These are phyloP conservation scores for Megaleporinus macrocephalus DNA, from an alignment of 2,113 vertebrate species.

Conservation along the genomic window DNA sequence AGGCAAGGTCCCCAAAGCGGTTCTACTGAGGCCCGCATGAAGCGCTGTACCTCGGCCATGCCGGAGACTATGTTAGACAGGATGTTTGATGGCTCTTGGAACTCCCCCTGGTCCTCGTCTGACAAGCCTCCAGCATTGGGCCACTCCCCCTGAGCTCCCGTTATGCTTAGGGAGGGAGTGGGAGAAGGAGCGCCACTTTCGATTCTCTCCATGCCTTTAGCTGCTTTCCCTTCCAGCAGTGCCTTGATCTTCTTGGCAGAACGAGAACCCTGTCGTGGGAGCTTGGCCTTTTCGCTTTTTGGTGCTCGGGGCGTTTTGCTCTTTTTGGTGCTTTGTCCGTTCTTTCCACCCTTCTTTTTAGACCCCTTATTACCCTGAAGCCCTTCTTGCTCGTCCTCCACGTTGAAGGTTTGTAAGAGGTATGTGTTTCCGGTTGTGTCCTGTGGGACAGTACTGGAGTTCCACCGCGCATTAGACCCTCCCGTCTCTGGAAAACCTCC, in stretches of 20 bases:
- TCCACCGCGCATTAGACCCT: constrained; percentile 84
- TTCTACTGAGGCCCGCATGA: constrained; percentile 99
- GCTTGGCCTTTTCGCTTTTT: constrained; percentile 91
- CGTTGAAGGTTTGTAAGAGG: constrained; percentile 94
- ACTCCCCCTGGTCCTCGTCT: constrained; percentile 95
- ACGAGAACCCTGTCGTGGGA: constrained; percentile 88
- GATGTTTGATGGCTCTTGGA: constrained; percentile 98
- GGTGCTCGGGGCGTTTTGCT: constrained; percentile 85
- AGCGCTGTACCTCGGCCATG: constrained; percentile 98
- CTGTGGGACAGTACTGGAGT: constrained; percentile 82
- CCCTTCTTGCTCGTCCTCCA: constrained; percentile 80
- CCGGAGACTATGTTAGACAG: constrained; percentile 98
- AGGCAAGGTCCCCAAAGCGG: constrained; percentile 94
- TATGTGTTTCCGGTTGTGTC: constrained; percentile 84
- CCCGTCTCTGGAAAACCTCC: constrained; percentile 80
- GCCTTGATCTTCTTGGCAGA: constrained; percentile 93
- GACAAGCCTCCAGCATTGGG: constrained; percentile 81
- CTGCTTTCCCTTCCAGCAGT: constrained; percentile 79
- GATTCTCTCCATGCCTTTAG: constrained; percentile 79
- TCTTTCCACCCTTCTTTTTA: constrained; percentile 88
- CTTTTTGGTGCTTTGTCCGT: constrained; percentile 93
- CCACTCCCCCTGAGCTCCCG: constrained; percentile 80
- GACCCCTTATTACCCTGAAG: constrained; percentile 83
- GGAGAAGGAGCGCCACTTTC: constrained; percentile 62
- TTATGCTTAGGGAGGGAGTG: constrained; percentile 77